These are phyloP conservation scores for Tuberolachnus salignus DNA, from an alignment of 2,888 invertebrate species.

Conservation along the genomic window DNA sequence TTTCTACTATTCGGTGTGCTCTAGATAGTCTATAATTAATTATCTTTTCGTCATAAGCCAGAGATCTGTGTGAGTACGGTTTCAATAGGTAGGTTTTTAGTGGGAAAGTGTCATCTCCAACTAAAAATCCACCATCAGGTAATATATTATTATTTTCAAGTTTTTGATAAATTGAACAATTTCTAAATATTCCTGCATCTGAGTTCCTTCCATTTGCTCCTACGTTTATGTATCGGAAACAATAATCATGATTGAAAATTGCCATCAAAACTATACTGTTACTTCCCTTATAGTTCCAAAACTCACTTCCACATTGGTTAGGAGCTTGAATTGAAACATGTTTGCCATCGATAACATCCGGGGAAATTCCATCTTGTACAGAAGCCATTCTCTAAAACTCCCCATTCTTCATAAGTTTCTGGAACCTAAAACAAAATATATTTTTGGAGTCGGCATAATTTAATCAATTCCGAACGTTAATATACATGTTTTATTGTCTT, in stretches of 20 bases:
- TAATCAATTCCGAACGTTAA: too few relatives aligned
- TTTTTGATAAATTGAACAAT: slow-evolving; percentile 21
- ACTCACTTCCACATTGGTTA: slow-evolving; percentile 29
- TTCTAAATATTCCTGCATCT: slow-evolving; percentile 24
- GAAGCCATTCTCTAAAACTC: slow-evolving; percentile 24
- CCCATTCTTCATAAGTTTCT: slow-evolving; percentile 37
- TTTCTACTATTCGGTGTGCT: slow-evolving; percentile 28
- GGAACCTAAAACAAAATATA: slow-evolving; percentile 34
- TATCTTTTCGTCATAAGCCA: slow-evolving; percentile 19
- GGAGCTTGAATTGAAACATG: slow-evolving; percentile 32
- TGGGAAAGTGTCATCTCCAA: slow-evolving; percentile 19
- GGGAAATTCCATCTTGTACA: slow-evolving; percentile 49
- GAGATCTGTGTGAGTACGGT: slow-evolving; percentile 11
- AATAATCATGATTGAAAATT: slow-evolving; percentile 41
- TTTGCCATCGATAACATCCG: slow-evolving; percentile 52
- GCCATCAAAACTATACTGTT: slow-evolving; percentile 49
- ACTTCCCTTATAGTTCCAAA: slow-evolving; percentile 44
- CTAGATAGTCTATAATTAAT: slow-evolving; percentile 16
- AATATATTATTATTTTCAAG: slow-evolving; percentile 20
- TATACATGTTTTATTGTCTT: too few relatives aligned
- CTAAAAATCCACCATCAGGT: slow-evolving; percentile 17
- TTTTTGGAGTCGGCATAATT: too few relatives aligned
- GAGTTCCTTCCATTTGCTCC: slow-evolving; percentile 21
- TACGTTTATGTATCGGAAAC: slow-evolving; percentile 23
- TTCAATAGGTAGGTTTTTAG: slow-evolving; percentile 21